Conservation (phyloP, 1,140 invertebrate genomes). For the Halesus radiatus region DNA sequence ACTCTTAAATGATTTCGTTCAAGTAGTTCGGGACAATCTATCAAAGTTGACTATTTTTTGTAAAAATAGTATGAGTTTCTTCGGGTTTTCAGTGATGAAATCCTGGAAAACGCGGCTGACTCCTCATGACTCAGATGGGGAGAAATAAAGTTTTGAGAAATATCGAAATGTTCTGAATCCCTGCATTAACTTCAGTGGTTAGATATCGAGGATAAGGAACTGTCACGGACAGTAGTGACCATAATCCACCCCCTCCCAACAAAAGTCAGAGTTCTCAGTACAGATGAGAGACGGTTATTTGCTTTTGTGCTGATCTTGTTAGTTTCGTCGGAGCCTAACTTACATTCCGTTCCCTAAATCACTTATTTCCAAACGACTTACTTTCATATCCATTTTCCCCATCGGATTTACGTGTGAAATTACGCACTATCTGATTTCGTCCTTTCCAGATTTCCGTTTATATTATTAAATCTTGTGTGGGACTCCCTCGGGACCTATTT, state of each 20-base stretch:
- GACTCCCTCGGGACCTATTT: not conserved
- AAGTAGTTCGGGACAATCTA: too few species aligned
- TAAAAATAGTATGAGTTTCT: too few species aligned
- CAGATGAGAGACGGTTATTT: conserved; percentile 14
- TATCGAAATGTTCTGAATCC: too few species aligned
- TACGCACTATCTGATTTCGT: not conserved
- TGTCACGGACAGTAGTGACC: not conserved
- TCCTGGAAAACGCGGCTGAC: too few species aligned
- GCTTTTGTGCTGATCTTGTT: conserved; percentile 32
- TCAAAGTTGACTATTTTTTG: too few species aligned
- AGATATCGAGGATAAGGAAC: not conserved
- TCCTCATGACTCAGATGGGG: too few species aligned
- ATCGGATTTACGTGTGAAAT: conserved; percentile 21
- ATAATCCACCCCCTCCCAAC: not conserved
- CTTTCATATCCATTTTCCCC: conserved; percentile 15
- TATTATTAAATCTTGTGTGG: not conserved
- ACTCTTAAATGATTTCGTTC: too few species aligned
- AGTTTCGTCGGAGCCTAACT: conserved; percentile 13
- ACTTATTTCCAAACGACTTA: conserved; percentile 21
- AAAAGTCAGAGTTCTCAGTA: not conserved
- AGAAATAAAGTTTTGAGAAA: too few species aligned
- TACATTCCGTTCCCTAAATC: conserved; percentile 1
- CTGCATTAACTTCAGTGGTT: not conserved
- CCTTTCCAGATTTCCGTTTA: conserved; percentile 7
- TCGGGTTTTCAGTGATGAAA: too few species aligned